phyloP scores from a whole-genome alignment of 2,113 vertebrate genomes.

The Cheirogaleus medius region DNA sequence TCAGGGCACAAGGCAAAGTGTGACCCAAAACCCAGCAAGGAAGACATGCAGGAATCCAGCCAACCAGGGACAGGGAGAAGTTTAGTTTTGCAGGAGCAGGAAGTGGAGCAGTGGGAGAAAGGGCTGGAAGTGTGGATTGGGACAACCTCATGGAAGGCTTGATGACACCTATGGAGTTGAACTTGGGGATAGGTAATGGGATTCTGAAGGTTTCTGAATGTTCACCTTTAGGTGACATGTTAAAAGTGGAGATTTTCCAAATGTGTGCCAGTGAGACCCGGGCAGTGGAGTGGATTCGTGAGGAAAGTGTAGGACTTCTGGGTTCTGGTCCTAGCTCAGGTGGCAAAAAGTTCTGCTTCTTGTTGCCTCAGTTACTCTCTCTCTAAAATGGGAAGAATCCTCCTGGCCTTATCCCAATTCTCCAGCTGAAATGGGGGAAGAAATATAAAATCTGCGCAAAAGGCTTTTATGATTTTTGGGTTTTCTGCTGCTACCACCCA shows the following conservation, averaged over 20 bases:
- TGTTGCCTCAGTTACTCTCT: neutral
- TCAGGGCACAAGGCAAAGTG: neutral
- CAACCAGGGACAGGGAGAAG: neutral
- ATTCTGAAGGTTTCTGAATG: neutral
- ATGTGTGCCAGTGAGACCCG: neutral
- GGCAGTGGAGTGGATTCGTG: no score
- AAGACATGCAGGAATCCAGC: neutral
- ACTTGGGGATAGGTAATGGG: no score
- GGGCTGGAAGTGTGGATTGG: neutral
- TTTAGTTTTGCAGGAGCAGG: neutral
- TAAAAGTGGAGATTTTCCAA: neutral
- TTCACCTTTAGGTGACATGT: neutral
- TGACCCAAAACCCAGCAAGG: neutral
- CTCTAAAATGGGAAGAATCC: neutral
- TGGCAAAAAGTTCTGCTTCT: neutral
- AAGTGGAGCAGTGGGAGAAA: neutral
- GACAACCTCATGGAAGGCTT: neutral
- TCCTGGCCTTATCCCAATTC: neutral
- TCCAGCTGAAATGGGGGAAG: constrained; percentile 29
- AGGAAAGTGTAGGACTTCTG: neutral
- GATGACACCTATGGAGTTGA: neutral
- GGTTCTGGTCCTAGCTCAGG: neutral
- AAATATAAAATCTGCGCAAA: neutral
- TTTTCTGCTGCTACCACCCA: constrained; percentile 56
- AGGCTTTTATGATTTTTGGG: constrained; percentile 3